Percentiles rank a stretch among this genome's conserved stretches.
Conservation (phyloP, 2,888 invertebrate genomes). For the Polydrusus cervinus region DNA sequence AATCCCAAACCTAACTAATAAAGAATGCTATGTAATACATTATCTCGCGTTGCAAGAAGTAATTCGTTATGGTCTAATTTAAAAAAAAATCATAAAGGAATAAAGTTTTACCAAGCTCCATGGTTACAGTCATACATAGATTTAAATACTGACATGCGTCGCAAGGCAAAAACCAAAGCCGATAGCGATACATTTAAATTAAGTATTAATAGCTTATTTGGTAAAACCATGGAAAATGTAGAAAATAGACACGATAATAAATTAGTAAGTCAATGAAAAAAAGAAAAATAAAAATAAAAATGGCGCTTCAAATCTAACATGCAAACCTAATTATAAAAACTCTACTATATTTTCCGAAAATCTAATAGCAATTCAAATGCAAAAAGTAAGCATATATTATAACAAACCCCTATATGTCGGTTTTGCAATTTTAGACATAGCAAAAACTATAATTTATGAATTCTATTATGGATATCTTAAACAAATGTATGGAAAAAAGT, state of each 20-base stretch:
- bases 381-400: not conserved
- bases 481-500: not conserved
- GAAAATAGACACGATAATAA: not conserved
- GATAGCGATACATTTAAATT: not conserved
- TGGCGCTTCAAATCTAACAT: not conserved
- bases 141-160: not conserved
- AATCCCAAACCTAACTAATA: not conserved
- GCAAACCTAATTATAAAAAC: not conserved
- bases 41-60: not conserved
- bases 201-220: not conserved
- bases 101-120: not conserved
- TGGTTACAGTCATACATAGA: not conserved
- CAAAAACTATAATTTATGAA: not conserved
- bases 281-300: not conserved
- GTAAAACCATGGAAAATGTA: not conserved
- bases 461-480: not conserved
- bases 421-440: not conserved
- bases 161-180: not conserved
- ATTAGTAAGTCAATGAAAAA: not conserved
- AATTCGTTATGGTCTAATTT: not conserved
- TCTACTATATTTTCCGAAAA: not conserved
- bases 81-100: not conserved
- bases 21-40: not conserved
- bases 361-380: not conserved
- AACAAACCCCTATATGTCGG: not conserved